Base-by-base conservation (phyloP, 2,888 invertebrate genomes). In the Spodoptera littoralis region DNA sequence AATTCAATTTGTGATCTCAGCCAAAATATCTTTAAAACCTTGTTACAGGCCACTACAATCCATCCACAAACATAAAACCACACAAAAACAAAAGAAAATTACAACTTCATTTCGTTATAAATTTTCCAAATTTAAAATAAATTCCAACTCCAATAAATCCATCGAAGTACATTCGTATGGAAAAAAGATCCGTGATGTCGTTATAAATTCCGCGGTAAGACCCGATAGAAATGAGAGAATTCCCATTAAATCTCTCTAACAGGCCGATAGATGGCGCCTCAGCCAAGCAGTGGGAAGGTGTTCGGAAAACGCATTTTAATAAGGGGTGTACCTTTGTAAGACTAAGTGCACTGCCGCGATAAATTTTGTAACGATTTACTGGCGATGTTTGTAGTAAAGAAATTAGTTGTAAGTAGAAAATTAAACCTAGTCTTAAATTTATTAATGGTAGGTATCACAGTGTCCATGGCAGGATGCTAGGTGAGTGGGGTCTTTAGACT, bases 221-320 rank as follows among this genome's bases (percentile, higher is more conserved):
- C 90, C 86, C 90, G 91, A 92, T 92, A 91, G 92, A 93, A 92
- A 92, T 92, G 90, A 92, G 89, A 90, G 89, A 88, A 90, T 88
- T 89, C 84, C 87, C 89, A 88, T 92, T 92, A 92, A 92, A 91
- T 91, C 89, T 90, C 82, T 84, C 84, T 87, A 89, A 90, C 87
- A 85, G 85, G 89, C 88, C 88, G 90, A 92, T 92, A 91, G 92
- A 90, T 92, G 89, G 90, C 90, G 89, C 85, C 88, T 76, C 80
- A 67, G 77, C 86, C 88, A 88, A 90, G 87, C 85, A 88, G 85
- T 80, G 82, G 79, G 76, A 87, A 86, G 84, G 84, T 79, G 84
- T 80, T 80, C 79, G 85, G 82, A 91, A 91, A 92, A 91, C 89
- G 89, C 90, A 90, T 92, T 92, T 92, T 92, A 90, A 91, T 91